phyloP scores from a whole-genome alignment of 2,797 vertebrate genomes.

The Ibycter americanus region DNA sequence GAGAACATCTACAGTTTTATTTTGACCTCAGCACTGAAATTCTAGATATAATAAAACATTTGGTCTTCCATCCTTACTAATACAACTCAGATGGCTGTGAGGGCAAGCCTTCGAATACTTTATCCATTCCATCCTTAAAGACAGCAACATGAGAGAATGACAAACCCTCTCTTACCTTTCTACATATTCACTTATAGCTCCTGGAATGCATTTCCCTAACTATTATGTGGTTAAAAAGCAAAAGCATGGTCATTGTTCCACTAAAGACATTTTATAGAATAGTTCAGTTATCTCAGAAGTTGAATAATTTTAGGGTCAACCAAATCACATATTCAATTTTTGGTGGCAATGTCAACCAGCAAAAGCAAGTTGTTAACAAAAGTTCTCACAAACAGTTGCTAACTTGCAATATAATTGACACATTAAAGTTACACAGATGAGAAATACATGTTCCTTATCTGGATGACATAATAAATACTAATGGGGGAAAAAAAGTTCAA shows the following conservation, averaged over 20 bases:
- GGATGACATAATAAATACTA: slow-evolving; percentile 44
- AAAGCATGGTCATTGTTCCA: background rate
- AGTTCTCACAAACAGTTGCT: background rate
- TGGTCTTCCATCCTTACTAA: background rate
- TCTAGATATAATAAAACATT: background rate
- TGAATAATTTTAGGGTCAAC: background rate
- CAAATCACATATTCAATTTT: background rate
- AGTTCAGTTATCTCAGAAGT: background rate
- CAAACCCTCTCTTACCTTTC: background rate
- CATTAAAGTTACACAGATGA: background rate
- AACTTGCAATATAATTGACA: background rate
- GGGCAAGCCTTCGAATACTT: accelerated
- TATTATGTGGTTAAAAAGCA: background rate
- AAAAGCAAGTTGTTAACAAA: background rate
- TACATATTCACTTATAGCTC: background rate
- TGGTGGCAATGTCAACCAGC: background rate
- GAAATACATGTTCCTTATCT: background rate
- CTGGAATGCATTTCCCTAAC: background rate
- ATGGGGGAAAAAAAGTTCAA: slow-evolving; percentile 37
- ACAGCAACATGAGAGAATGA: background rate
- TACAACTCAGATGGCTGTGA: background rate
- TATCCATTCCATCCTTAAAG: background rate
- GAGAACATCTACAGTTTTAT: background rate
- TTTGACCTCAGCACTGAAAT: background rate
- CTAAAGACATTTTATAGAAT: background rate